These are phyloP conservation scores for Colostygia pectinataria DNA, from an alignment of 2,888 invertebrate species.

Conservation along the genomic window DNA sequence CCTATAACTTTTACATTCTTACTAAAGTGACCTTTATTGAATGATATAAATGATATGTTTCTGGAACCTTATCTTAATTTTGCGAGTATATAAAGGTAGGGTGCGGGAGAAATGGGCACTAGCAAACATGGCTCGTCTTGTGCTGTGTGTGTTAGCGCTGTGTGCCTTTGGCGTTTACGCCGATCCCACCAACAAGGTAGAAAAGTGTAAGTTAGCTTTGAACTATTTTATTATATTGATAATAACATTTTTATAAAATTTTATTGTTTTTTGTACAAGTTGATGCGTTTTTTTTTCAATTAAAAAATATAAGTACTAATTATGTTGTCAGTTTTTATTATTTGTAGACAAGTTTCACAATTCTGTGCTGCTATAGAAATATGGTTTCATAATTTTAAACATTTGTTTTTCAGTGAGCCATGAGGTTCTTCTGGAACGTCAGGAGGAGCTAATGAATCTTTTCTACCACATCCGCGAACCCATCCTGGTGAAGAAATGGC, in stretches of 20 bases:
- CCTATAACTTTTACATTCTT: slow-evolving; percentile 3
- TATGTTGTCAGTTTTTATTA: too few relatives aligned
- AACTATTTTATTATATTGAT: too few relatives aligned
- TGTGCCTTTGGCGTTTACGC: slow-evolving; percentile 59
- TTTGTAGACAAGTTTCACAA: too few relatives aligned
- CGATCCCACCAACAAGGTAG: slow-evolving; percentile 47
- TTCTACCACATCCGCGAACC: slow-evolving; percentile 83
- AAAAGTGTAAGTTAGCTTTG: slow-evolving; percentile 65
- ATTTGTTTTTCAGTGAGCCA: slow-evolving; percentile 72
- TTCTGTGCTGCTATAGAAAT: too few relatives aligned
- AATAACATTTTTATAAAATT: too few relatives aligned
- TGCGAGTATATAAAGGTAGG: slow-evolving; percentile 44
- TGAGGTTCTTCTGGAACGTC: slow-evolving; percentile 59
- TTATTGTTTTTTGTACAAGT: too few relatives aligned
- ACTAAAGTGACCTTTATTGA: slow-evolving; percentile 10
- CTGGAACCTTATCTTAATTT: slow-evolving; percentile 24
- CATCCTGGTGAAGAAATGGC: slow-evolving; percentile 75
- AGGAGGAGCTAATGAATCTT: slow-evolving; percentile 68
- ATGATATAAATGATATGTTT: slow-evolving; percentile 10
- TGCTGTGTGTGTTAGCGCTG: slow-evolving; percentile 61
- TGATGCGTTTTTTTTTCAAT: too few relatives aligned
- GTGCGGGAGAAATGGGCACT: slow-evolving; percentile 39
- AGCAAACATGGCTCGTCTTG: slow-evolving; percentile 62
- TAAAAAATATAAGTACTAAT: too few relatives aligned
- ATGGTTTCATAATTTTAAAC: too few relatives aligned